These are phyloP conservation scores for Sardinella longiceps DNA, from an alignment of 2,797 vertebrate genomes.

Conservation along the genomic window DNA sequence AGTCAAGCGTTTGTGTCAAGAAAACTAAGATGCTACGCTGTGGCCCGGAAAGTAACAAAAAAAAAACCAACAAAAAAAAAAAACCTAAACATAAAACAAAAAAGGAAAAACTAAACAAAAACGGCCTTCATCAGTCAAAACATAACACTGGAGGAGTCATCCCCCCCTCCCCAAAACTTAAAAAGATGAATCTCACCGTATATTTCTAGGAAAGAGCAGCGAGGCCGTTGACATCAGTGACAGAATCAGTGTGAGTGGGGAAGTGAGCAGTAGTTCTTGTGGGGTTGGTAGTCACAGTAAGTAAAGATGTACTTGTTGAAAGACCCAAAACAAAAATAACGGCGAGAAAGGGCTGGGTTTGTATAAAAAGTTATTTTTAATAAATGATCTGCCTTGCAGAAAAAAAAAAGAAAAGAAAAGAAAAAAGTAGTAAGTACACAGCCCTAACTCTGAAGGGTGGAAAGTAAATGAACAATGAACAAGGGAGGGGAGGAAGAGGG, in stretches of 20 bases:
- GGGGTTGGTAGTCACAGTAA: constrained; percentile 62
- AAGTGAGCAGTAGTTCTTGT: constrained; percentile 62
- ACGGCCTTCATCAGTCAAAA: constrained; percentile 35
- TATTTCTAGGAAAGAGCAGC: constrained; percentile 63
- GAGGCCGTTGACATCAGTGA: constrained; percentile 64
- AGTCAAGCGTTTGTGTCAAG: constrained; percentile 28
- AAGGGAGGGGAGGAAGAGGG: constrained; percentile 39
- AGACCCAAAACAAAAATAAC: constrained; percentile 60
- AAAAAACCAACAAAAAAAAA: constrained; percentile 56
- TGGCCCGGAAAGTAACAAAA: constrained; percentile 60
- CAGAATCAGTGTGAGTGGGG: constrained; percentile 52
- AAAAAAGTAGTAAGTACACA: constrained; percentile 55
- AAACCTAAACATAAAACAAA: constrained; percentile 5
- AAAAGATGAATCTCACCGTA: constrained; percentile 47
- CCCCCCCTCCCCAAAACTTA: background rate
- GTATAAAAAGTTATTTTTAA: constrained; percentile 71
- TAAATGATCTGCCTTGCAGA: constrained; percentile 73
- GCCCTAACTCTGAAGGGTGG: constrained; percentile 53
- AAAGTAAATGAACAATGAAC: constrained; percentile 60
- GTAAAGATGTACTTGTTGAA: constrained; percentile 54
- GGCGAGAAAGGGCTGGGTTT: constrained; percentile 44
- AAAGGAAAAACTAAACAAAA: constrained; percentile 59
- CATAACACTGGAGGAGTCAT: background rate
- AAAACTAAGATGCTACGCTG: constrained; percentile 61
- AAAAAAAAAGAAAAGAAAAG: constrained; percentile 38